Evolutionary conservation across 2,113 vertebrate genomes (phyloP), one percentile per base, ranked within the genome.

Genomic region (Rana temporaria): DNA sequence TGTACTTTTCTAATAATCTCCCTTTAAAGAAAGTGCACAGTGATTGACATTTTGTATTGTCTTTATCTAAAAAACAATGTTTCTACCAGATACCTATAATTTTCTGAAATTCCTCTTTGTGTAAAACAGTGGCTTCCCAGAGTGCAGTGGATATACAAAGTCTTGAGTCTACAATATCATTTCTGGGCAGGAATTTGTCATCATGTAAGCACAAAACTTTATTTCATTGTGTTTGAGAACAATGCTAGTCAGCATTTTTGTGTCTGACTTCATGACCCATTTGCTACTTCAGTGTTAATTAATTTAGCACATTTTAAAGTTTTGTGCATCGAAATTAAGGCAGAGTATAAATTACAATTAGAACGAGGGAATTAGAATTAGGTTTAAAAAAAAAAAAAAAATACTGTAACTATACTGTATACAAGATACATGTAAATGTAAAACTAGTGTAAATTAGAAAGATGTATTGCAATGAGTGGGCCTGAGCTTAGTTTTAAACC

Each of bases 261-360:
- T 19, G 9, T 6, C 4, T 74, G 71, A 38, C 52, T 59, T 55
- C n/a, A 26, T 60, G 55, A 74, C 55, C 71, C 30, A 74, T 4
- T 32, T 60, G 56, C 60, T 30, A 74, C 71, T 56, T 6, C 26
- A 6, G 26, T 38, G 71, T 74, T 74, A 74, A 74, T 74, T 74
- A 74, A 74, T 74, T 30, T 74, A 20, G 71, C 55, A 9, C 71
- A 34, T 74, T 74, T 34, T 74, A 60, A 59, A 12, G 71, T 30
- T 74, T 38, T 74, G 30, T 74, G n/a, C 59, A 56, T 38, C 59
- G 71, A 30, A 74, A 22, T 57, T 12, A 56, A 74, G 17, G 71
- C 30, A 16, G 18, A 38, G 71, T 59, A 59, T 59, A 55, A 74
- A 74, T 74, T 8, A 26, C 55, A 74, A 74, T 74, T 59, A 74